Percentiles rank a stretch among this genome's conserved stretches.
Conservation (phyloP, 2,113 vertebrate species). For the Thomomys bottae region DNA sequence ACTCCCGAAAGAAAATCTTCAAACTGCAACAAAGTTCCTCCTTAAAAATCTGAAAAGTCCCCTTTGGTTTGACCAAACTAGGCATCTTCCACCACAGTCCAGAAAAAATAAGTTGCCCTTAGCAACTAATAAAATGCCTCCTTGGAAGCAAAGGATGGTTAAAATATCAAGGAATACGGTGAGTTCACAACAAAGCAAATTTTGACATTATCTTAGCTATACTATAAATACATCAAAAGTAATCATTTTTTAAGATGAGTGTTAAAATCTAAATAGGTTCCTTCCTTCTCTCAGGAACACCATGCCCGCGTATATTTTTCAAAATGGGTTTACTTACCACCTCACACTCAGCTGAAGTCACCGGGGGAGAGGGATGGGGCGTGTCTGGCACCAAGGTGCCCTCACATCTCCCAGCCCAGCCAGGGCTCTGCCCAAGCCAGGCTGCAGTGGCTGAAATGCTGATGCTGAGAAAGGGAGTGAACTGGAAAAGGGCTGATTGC, state of each 20-base stretch:
- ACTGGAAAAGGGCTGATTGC: conserved; percentile 58
- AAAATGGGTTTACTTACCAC: conserved; percentile 60
- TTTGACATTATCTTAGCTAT: neutral
- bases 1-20: neutral
- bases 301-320: neutral
- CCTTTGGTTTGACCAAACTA: neutral
- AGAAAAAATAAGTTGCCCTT: conserved; percentile 1
- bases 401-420: neutral
- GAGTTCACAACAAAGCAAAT: neutral
- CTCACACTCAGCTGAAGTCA: neutral
- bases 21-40: neutral
- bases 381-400: neutral
- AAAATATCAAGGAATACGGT: neutral
- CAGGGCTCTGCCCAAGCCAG: conserved; percentile 15
- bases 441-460: conserved; percentile 54
- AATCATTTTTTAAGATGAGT: neutral
- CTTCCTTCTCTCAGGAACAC: neutral
- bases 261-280: conserved; percentile 13
- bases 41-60: neutral
- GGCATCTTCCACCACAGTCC: neutral
- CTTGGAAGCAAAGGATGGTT: conserved; percentile 34
- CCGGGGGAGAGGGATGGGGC: neutral
- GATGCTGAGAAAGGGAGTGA: conserved; percentile 27
- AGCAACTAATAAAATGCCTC: neutral
- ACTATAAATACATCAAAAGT: neutral